These are phyloP conservation scores for Epinephelus moara DNA, from an alignment of 2,113 vertebrate species.

Conservation along the genomic window DNA sequence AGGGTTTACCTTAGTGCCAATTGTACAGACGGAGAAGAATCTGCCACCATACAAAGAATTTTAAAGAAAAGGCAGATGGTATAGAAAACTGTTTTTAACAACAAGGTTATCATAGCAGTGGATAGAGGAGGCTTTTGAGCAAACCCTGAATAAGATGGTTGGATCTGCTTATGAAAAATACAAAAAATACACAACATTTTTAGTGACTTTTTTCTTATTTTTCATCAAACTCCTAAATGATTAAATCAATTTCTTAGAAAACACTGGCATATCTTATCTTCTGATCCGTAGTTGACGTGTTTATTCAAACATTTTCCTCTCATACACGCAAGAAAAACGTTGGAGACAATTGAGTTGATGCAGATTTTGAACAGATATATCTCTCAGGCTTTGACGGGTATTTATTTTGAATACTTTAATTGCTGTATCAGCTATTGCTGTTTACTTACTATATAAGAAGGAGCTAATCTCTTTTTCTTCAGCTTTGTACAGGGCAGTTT, in stretches of 20 bases:
- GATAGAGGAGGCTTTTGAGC: constrained; percentile 3
- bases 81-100: background rate
- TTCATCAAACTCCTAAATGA: background rate
- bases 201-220: background rate
- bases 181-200: background rate
- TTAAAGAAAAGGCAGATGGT: background rate
- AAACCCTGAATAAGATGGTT: constrained; percentile 4
- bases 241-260: background rate
- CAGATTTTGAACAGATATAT: background rate
- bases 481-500: constrained; percentile 16
- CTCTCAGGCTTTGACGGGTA: background rate
- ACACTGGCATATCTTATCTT: background rate
- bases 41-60: constrained; percentile 1
- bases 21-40: constrained; percentile 14
- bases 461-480: background rate
- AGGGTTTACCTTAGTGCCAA: constrained; percentile 2
- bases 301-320: background rate
- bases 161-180: constrained; percentile 11
- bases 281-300: background rate
- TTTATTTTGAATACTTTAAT: constrained; percentile 1
- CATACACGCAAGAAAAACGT: background rate
- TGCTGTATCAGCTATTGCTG: background rate
- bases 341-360: background rate
- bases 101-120: constrained; percentile 12
- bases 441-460: constrained; percentile 3